Conservation (phyloP, 2,113 vertebrate genomes). For the Peromyscus californicus region DNA sequence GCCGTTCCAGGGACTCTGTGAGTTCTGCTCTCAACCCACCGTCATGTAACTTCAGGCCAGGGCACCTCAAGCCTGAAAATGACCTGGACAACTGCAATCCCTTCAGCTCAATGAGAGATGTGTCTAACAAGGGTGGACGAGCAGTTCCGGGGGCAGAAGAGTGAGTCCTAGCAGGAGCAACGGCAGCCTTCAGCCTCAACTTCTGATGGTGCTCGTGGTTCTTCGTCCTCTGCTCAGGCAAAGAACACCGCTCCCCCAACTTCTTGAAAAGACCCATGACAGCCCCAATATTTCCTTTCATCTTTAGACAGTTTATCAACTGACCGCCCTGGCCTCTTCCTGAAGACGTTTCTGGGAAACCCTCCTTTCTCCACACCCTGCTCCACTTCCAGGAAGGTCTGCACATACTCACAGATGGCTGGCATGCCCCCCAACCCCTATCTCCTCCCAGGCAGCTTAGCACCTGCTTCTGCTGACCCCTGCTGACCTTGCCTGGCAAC, state of each 20-base stretch:
- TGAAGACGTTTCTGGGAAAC: conserved; percentile 1
- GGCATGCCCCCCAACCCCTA: no score
- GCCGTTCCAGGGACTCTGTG: not conserved
- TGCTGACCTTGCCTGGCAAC: not conserved
- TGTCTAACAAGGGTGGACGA: not conserved
- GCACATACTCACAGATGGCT: not conserved
- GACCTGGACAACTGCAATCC: not conserved
- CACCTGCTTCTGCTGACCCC: not conserved
- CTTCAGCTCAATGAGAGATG: not conserved
- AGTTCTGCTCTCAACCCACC: not conserved
- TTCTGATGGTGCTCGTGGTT: not conserved
- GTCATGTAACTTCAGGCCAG: not conserved
- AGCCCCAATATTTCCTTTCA: not conserved
- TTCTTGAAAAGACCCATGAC: not conserved
- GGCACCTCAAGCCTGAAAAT: not conserved
- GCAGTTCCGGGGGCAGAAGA: not conserved
- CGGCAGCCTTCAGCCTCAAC: not conserved
- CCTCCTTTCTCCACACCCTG: not conserved
- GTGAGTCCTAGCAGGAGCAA: not conserved
- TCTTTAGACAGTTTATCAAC: not conserved
- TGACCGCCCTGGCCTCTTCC: not conserved
- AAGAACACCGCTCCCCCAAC: not conserved
- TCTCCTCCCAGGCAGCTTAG: not conserved
- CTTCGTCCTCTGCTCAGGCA: not conserved
- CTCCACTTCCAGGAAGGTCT: not conserved